Evolutionary conservation across 2,797 vertebrate genomes (phyloP).

Genomic region (Gallinago stenura): DNA sequence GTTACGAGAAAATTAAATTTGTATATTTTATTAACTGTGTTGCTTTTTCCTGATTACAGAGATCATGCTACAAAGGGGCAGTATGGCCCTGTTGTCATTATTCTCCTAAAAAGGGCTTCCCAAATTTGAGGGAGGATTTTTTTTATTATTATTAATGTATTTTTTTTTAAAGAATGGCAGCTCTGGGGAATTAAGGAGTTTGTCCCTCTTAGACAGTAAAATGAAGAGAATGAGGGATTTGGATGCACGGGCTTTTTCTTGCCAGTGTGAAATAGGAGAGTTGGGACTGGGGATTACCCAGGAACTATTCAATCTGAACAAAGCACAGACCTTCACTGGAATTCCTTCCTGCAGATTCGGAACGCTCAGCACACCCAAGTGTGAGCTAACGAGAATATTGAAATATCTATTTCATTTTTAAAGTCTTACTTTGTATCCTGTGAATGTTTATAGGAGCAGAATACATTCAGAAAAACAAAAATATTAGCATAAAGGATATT

Average conservation of each 20-base stretch:
- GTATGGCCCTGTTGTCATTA: not conserved
- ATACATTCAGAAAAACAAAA: not conserved
- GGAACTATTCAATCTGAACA: not conserved
- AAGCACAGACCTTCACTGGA: not conserved
- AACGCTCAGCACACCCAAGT: not conserved
- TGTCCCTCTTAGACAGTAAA: constrained; percentile 22
- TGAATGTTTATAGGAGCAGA: not conserved
- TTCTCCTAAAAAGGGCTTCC: not conserved
- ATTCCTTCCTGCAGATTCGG: not conserved
- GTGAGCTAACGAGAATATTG: not conserved
- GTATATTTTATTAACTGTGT: not conserved
- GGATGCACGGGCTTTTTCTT: not conserved
- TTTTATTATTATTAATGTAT: not conserved
- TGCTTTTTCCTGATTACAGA: not conserved
- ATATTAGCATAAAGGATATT: not conserved
- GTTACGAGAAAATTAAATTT: constrained; percentile 8
- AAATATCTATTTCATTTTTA: not conserved
- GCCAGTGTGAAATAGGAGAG: not conserved
- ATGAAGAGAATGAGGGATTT: constrained; percentile 5
- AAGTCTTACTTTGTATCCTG: not conserved
- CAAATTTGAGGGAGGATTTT: not conserved
- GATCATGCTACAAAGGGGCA: not conserved
- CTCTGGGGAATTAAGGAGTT: not conserved
- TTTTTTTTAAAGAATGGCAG: not conserved
- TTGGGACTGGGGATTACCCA: not conserved